Conservation (phyloP, 1,140 invertebrate species). For the Melipona quadrifasciata region DNA sequence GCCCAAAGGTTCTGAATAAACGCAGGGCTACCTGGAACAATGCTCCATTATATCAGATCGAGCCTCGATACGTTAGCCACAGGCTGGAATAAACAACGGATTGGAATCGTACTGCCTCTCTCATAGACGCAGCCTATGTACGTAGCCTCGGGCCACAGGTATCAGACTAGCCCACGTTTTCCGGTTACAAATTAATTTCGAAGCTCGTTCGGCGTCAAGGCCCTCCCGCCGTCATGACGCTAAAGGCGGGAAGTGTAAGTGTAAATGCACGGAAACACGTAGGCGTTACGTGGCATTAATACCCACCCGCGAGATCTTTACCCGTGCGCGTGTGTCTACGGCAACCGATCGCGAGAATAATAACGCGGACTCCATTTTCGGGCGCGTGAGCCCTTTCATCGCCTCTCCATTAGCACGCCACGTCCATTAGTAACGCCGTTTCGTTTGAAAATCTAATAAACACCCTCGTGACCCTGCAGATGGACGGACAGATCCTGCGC, state of each 20-base stretch:
- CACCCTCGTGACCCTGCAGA: not conserved
- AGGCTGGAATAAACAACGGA: slow-evolving; percentile 29
- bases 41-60: slow-evolving; percentile 25
- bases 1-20: slow-evolving; percentile 39
- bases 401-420: slow-evolving; percentile 21
- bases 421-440: not conserved
- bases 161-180: slow-evolving; percentile 47
- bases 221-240: slow-evolving; percentile 42
- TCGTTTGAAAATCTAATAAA: slow-evolving; percentile 1
- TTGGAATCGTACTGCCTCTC: slow-evolving; percentile 23
- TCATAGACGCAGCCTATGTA: not conserved
- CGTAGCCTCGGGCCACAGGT: not conserved
- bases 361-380: slow-evolving; percentile 14
- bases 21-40: slow-evolving; percentile 20
- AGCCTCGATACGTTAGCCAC: slow-evolving; percentile 12
- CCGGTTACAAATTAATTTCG: slow-evolving; percentile 65
- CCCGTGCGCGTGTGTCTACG: not conserved
- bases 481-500: not conserved
- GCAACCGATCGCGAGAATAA: slow-evolving; percentile 12
- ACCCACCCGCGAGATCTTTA: slow-evolving; percentile 34
- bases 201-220: slow-evolving; percentile 33
- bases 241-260: slow-evolving; percentile 45
- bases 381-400: slow-evolving; percentile 13
- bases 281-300: slow-evolving; percentile 53
- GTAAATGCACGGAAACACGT: slow-evolving; percentile 33